Evolutionary conservation across 2,797 vertebrate species (phyloP).

Genomic region (Mus caroli): DNA sequence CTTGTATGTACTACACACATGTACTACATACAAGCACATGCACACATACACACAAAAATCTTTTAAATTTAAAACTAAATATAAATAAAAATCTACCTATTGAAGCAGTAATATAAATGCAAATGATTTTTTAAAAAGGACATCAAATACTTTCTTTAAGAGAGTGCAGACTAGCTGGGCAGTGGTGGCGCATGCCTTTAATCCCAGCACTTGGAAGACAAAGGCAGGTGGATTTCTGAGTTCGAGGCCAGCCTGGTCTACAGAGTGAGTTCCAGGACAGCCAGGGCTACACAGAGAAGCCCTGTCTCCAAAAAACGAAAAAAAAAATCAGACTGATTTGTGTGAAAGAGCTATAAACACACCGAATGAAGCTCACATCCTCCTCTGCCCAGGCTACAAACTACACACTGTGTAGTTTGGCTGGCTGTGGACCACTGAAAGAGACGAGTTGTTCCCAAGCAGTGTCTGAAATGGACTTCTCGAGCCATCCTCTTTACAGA

Average conservation of each 20-base stretch:
- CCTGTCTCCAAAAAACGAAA: no score
- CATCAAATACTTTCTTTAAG: not conserved
- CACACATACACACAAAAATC: not conserved
- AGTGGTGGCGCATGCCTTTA: no score
- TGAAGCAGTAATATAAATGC: not conserved
- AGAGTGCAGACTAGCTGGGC: not conserved
- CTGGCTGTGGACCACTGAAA: not conserved
- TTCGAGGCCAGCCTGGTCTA: no score
- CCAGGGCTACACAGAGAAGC: no score
- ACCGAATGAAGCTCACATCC: not conserved
- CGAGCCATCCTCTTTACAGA: conserved; percentile 3
- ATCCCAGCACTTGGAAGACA: no score
- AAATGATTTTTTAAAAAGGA: not conserved
- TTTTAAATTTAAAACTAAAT: not conserved
- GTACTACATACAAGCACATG: not conserved
- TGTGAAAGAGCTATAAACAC: not conserved
- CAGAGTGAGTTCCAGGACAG: no score
- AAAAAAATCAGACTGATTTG: not conserved
- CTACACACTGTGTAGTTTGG: no score
- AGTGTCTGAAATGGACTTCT: not conserved
- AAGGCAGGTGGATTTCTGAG: no score
- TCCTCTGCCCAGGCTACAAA: not conserved
- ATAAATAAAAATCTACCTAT: not conserved
- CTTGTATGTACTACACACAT: no score
- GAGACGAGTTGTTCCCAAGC: not conserved